Evolutionary conservation across 2,888 invertebrate species (phyloP).

Genomic region (Caenorhabditis sp.): DNA sequence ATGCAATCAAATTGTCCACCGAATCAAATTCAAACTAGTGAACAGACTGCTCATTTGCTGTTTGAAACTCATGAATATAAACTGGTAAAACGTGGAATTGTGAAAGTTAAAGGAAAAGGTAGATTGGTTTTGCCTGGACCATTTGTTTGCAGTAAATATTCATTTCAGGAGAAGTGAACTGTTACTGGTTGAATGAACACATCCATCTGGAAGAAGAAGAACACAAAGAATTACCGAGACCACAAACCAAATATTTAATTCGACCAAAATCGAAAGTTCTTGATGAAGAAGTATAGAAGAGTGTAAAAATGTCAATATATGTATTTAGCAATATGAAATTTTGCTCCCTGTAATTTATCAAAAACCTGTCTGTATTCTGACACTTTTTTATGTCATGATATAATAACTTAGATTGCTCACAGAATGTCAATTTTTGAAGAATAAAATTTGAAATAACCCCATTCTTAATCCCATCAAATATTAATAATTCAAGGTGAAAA

Average conservation of each 20-base stretch:
- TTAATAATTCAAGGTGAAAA: neutral
- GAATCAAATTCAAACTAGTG: conserved; percentile 66
- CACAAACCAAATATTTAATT: neutral
- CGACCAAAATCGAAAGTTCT: neutral
- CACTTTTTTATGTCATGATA: too few relatives aligned
- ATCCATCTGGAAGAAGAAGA: conserved; percentile 31
- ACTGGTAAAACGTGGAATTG: conserved; percentile 66
- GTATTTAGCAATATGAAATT: too few relatives aligned
- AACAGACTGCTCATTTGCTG: conserved; percentile 21
- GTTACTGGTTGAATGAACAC: conserved; percentile 69
- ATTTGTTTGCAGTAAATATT: neutral
- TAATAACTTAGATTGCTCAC: neutral
- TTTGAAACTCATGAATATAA: conserved; percentile 41
- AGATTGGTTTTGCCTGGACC: neutral
- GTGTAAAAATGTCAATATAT: too few relatives aligned
- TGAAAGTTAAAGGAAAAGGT: conserved; percentile 69
- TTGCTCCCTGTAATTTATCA: too few relatives aligned
- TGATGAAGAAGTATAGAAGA: neutral
- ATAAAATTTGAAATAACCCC: too few relatives aligned
- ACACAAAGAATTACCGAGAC: neutral
- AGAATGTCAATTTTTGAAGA: neutral
- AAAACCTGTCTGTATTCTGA: too few relatives aligned
- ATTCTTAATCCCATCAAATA: neutral
- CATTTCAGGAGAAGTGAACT: conserved; percentile 66
- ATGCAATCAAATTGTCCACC: conserved; percentile 70